Evolutionary conservation across 2,113 vertebrate genomes (phyloP), one percentile per base, ranked within the genome.

Genomic region (Sigmodon hispidus): DNA sequence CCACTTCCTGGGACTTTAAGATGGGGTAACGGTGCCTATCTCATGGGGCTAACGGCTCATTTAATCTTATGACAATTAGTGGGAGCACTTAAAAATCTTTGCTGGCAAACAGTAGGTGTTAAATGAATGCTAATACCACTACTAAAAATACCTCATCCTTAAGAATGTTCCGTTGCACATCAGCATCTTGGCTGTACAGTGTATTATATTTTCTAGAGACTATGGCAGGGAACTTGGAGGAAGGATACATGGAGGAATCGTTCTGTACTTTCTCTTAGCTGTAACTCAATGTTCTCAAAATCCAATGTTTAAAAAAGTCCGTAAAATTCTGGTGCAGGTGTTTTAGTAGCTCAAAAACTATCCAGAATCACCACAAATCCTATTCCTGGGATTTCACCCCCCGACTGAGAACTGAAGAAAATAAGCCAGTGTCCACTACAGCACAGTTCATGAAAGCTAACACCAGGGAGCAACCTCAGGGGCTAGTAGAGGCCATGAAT

Each of bases 401-500:
- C 52, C 0, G 22, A 40, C 16, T 19, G 0, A 87, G 36, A 77
- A 52, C 0, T 19, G 57, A 63, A 80, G 45, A 45, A 50, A 90
- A 50, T 21, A 1, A 29, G 8, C 15, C 40, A 70, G 2, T 3
- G 9, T 22, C 63, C 57, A 29, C 0, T n/a, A 24, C 26, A 40
- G 29, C 31, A 69, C 40, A 29, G 43, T 13, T 79, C 50, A 17
- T 55, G 67, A 5, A 1, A 63, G 43, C n/a, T 40, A 36, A 73
- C 57, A 67, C 15, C 15, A 10, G 61, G 52, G 90, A 67, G 34
- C 29, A 55, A 45, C 21, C 43, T 11, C 21, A 43, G 0, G 0
- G 26, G 21, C 50, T 29, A n/a, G 2, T 0, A 6, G 36, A n/a
- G 40, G 11, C 45, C n/a, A n/a, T 1, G 5, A 29, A 22, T 3